Percentiles rank a stretch among this genome's conserved stretches.
Conservation (phyloP, 2,888 invertebrate genomes). For the Chrysolina haemoptera region DNA sequence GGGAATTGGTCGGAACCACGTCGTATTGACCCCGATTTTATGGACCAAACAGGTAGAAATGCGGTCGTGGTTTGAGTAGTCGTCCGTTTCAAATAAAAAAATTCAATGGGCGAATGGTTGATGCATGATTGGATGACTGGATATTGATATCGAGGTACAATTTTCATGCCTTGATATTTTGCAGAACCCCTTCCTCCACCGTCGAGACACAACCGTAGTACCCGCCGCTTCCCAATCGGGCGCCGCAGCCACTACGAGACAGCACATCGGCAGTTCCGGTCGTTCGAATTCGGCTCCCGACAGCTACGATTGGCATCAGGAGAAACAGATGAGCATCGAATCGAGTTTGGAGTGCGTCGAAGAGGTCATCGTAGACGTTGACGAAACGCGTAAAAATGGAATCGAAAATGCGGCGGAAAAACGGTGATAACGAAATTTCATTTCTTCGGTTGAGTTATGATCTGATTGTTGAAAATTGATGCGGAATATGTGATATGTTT, state of each 20-base stretch:
- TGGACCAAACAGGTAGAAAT: too few species aligned
- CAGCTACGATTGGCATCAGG: constrained; percentile 71
- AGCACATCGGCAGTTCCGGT: constrained; percentile 71
- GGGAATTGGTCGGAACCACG: too few species aligned
- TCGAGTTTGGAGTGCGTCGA: constrained; percentile 64
- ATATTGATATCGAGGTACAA: background rate
- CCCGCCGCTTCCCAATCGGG: constrained; percentile 57
- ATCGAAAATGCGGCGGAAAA: constrained; percentile 23
- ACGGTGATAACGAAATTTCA: constrained; percentile 40
- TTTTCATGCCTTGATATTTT: constrained; percentile 47
- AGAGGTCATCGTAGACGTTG: constrained; percentile 58
- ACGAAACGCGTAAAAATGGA: constrained; percentile 30
- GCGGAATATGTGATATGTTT: background rate
- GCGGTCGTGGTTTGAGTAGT: too few species aligned
- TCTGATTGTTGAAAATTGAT: background rate
- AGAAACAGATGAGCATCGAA: constrained; percentile 60
- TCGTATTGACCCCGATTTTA: too few species aligned
- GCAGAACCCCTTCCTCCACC: constrained; percentile 75
- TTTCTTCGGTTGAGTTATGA: background rate
- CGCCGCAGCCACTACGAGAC: constrained; percentile 58
- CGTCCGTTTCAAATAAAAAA: too few species aligned
- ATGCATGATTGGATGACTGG: too few species aligned
- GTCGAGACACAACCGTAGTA: constrained; percentile 59
- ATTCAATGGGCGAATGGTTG: too few species aligned
- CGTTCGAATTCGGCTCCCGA: constrained; percentile 86